These are phyloP conservation scores for Periophthalmus modestus DNA, from an alignment of 2,113 vertebrate genomes.

Conservation along the genomic window DNA sequence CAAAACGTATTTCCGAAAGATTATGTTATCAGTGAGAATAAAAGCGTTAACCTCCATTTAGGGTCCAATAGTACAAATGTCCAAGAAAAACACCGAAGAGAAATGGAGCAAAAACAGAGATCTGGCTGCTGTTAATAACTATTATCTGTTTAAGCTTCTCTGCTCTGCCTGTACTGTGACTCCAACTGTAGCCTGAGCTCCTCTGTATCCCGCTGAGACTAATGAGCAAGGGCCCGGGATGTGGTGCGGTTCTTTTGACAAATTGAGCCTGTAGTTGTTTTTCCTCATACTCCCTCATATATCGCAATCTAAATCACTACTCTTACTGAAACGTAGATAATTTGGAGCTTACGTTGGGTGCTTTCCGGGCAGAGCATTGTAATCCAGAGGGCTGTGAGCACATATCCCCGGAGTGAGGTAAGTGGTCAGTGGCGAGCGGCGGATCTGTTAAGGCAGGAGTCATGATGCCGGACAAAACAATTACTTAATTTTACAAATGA, in stretches of 20 bases:
- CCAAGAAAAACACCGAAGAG: constrained; percentile 26
- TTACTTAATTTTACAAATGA: constrained; percentile 85
- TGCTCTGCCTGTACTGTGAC: constrained; percentile 39
- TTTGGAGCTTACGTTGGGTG: constrained; percentile 49
- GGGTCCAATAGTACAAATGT: constrained; percentile 1
- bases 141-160: constrained; percentile 56
- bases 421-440: constrained; percentile 54
- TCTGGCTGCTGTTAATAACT: constrained; percentile 38
- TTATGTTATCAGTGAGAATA: constrained; percentile 29
- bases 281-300: constrained; percentile 55
- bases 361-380: constrained; percentile 38
- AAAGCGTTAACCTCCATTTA: constrained; percentile 28
- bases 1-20: constrained; percentile 32
- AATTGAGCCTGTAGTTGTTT: constrained; percentile 63
- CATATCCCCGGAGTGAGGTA: constrained; percentile 70
- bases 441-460: constrained; percentile 78
- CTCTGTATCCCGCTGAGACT: constrained; percentile 60
- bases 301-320: constrained; percentile 58
- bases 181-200: constrained; percentile 42
- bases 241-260: constrained; percentile 62
- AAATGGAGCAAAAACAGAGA: constrained; percentile 10
- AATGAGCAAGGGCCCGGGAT: constrained; percentile 60
- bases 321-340: constrained; percentile 51
- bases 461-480: constrained; percentile 79
- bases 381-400: constrained; percentile 49